Base-by-base conservation (phyloP, 2,888 invertebrate species). In the Stictocephala bisonia region DNA sequence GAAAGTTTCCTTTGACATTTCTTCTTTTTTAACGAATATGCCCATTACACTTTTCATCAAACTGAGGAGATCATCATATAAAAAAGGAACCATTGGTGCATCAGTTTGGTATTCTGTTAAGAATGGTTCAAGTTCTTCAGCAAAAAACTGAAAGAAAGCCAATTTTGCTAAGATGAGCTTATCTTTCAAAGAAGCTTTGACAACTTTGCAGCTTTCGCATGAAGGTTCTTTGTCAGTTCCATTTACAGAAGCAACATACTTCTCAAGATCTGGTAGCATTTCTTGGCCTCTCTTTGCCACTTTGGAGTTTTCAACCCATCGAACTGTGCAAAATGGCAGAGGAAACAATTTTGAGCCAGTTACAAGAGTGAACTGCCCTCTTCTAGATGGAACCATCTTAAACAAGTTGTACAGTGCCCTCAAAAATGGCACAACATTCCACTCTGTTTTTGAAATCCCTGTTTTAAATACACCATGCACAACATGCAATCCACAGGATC, bases 401-500 rank as follows among this genome's bases (percentile, higher is more conserved):
- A 71, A 71, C 0, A 71, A 11, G 51, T 79, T 77, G 50, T 80
- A 80, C n/a, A 78, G n/a, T 41, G 78, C 74, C 20, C 71, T 64
- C 22, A 82, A 76, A 66, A 81, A 77, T 53, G 64, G 50, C 4
- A 73, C 69, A 24, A 81, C 35, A 4, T 77, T 50, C 79, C 81
- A 81, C 1, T 72, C 56, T 11, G 77, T 75, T 60, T 68, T 73
- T 18, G 73, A 74, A n/a, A 79, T 74, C 1, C 79, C 81, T 9
- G 79, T 77, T 74, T 80, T 80, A 24, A 82, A 80, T 15, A 79
- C 78, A n/a, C 80, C 79, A 77, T 82, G 79, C 18, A 81, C 73
- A 18, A 78, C 76, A 72, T 82, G 81, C 6, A 82, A 75, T 58
- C 80, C 79, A 58, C 81, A 82, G 44, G 77, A 78, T 41, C 81